A percentile compares a stretch with the other conserved stretches of the same genome.
Evolutionary conservation across 2,797 vertebrate genomes (phyloP).

Genomic region (Lithobates pipiens): DNA sequence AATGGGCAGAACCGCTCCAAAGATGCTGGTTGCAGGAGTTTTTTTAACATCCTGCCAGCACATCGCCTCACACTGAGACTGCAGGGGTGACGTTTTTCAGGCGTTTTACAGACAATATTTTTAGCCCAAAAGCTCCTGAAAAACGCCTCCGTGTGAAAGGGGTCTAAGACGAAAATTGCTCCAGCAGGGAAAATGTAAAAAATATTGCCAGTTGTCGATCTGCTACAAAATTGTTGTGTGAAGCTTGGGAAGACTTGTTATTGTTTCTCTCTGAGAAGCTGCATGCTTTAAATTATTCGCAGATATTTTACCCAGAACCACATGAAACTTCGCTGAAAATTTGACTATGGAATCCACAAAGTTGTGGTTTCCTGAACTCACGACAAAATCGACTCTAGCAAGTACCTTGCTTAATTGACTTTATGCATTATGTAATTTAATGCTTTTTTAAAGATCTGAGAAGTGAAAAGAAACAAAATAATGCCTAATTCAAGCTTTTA

Average conservation of each 20-base stretch:
- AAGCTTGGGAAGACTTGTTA: background rate
- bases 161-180: slow-evolving; percentile 8
- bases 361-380: background rate
- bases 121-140: too few species aligned
- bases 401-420: background rate
- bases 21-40: too few species aligned
- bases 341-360: background rate
- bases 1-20: too few species aligned
- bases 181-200: background rate
- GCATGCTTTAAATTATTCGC: background rate
- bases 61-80: too few species aligned
- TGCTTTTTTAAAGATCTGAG: background rate
- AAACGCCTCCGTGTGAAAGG: too few species aligned
- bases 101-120: too few species aligned
- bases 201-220: slow-evolving; percentile 5
- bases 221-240: slow-evolving; percentile 4
- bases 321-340: background rate
- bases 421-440: background rate
- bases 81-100: too few species aligned
- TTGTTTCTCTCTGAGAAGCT: background rate
- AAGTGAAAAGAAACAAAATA: background rate
- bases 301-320: background rate
- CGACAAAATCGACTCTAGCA: background rate
- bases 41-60: too few species aligned
- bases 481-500: too few species aligned